A percentile compares a stretch with the other conserved stretches of the same genome.
Evolutionary conservation across 2,113 vertebrate genomes (phyloP).

Genomic region (Apistogramma diplotaenia): DNA sequence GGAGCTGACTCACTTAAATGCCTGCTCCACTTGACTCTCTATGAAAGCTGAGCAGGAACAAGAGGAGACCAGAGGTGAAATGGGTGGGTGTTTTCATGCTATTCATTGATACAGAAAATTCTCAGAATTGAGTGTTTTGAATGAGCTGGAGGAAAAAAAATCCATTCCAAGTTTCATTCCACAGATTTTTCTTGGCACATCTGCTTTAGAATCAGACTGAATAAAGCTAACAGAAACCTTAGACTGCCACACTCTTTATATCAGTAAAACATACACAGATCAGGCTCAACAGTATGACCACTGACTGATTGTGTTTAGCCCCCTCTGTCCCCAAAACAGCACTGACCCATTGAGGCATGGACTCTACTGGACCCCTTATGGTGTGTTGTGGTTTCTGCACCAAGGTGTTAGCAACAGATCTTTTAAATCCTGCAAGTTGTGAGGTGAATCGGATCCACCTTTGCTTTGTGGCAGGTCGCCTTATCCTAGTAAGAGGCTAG

Average conservation of each 20-base stretch:
- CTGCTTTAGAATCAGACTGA: neutral
- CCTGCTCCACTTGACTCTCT: constrained; percentile 33
- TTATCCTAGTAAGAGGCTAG: no score
- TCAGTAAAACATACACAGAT: neutral
- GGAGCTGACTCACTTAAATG: constrained; percentile 52
- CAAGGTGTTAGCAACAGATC: no score
- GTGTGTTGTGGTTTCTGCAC: no score
- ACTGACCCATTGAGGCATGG: no score
- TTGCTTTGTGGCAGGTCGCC: no score
- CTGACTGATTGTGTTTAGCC: no score
- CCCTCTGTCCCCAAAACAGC: no score
- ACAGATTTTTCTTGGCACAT: constrained; percentile 6
- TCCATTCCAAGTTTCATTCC: neutral
- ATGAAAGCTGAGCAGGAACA: constrained; percentile 39
- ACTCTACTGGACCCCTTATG: no score
- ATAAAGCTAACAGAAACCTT: neutral
- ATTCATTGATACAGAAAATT: constrained; percentile 56
- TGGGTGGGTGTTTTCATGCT: constrained; percentile 51
- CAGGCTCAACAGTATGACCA: no score
- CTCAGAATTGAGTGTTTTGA: constrained; percentile 38
- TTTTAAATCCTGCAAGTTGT: no score
- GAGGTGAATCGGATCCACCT: no score
- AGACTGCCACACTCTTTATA: neutral
- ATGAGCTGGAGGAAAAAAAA: constrained; percentile 17
- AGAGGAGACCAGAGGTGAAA: constrained; percentile 47